Evolutionary conservation across 2,113 vertebrate genomes (phyloP).

Genomic region (Perca schrenkii): DNA sequence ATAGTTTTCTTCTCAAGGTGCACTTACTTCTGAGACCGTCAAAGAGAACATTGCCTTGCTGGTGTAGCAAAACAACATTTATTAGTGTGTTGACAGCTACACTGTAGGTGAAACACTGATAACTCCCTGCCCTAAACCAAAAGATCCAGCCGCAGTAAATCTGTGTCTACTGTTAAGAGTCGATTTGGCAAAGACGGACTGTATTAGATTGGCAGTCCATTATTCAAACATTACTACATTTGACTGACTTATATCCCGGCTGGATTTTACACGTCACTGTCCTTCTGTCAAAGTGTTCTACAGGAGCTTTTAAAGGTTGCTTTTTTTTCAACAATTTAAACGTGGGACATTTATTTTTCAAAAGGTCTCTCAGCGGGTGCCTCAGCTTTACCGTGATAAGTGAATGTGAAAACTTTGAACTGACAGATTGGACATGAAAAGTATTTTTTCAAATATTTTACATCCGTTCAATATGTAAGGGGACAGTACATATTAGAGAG

Average conservation of each 20-base stretch:
- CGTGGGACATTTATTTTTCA: neutral
- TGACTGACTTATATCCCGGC: conserved; percentile 30
- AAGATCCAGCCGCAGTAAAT: conserved; percentile 22
- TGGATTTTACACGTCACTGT: conserved; percentile 34
- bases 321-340: conserved; percentile 26
- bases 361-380: conserved; percentile 30
- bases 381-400: conserved; percentile 28
- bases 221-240: conserved; percentile 24
- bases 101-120: conserved; percentile 12
- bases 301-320: conserved; percentile 13
- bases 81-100: conserved; percentile 21
- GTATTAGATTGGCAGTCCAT: conserved; percentile 3
- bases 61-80: conserved; percentile 16
- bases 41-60: conserved; percentile 7
- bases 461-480: conserved; percentile 12
- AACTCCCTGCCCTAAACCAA: conserved; percentile 6
- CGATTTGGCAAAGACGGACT: conserved; percentile 15
- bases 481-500: neutral
- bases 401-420: conserved; percentile 38
- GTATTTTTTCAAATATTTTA: conserved; percentile 19
- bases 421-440: conserved; percentile 28
- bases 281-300: conserved; percentile 32
- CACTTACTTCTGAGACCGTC: conserved; percentile 12
- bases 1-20: conserved; percentile 14
- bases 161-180: neutral